These are phyloP conservation scores for Steinernema hermaphroditum DNA, from an alignment of 2,888 invertebrate genomes.

Conservation along the genomic window DNA sequence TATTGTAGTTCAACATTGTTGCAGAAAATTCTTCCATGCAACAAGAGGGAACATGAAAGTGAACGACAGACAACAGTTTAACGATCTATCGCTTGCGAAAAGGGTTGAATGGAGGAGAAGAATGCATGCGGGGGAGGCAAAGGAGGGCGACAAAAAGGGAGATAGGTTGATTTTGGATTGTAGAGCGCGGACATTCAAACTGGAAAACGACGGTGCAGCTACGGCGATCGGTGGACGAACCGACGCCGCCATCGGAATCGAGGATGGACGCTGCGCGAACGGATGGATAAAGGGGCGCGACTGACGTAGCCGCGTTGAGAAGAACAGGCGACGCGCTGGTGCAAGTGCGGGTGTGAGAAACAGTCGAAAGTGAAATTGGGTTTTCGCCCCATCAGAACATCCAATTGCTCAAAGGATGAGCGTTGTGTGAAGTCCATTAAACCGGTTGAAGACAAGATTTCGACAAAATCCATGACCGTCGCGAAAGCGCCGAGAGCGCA, in stretches of 20 bases:
- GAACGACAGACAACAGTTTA: no score
- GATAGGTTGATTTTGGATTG: not conserved
- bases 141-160: not conserved
- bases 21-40: no score
- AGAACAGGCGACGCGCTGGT: not conserved
- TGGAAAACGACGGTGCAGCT: conserved; percentile 5
- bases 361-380: conserved; percentile 25
- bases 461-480: not conserved
- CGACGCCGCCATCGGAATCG: not conserved
- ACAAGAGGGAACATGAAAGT: no score
- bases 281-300: conserved; percentile 10
- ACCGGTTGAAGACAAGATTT: conserved; percentile 16
- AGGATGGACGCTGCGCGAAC: not conserved
- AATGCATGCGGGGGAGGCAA: not conserved
- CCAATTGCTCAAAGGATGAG: conserved; percentile 25
- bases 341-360: conserved; percentile 19
- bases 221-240: not conserved
- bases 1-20: no score
- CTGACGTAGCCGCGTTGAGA: not conserved
- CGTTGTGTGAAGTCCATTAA: conserved; percentile 15
- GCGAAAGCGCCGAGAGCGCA: not conserved
- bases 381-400: conserved; percentile 5
- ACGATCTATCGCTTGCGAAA: not conserved
- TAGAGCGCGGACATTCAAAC: not conserved
- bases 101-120: not conserved